These are phyloP conservation scores for Campylomormyrus tamandua DNA, from an alignment of 2,113 vertebrate genomes.

Conservation along the genomic window DNA sequence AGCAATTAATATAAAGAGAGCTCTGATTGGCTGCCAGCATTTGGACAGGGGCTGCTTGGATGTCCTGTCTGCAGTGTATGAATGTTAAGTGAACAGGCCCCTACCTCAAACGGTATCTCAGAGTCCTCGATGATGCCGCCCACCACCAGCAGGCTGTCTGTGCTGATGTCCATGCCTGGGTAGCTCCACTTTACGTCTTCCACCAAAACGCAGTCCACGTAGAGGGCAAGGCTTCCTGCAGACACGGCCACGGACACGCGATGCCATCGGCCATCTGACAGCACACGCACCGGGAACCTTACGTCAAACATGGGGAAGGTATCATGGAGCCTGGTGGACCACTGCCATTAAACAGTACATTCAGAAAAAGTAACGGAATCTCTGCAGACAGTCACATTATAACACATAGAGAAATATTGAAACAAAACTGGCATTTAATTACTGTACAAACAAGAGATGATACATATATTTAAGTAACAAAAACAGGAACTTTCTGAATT, in stretches of 20 bases:
- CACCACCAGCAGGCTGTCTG: constrained; percentile 60
- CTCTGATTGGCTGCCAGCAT: not conserved
- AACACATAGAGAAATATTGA: not conserved
- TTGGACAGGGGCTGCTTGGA: not conserved
- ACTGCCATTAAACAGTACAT: not conserved
- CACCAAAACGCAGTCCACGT: constrained; percentile 67
- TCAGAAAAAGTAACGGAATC: not conserved
- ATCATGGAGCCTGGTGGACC: not conserved
- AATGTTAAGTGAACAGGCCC: not conserved
- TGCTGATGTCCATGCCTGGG: constrained; percentile 60
- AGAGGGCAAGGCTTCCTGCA: constrained; percentile 54
- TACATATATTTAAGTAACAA: not conserved
- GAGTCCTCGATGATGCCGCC: constrained; percentile 65
- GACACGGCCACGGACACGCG: constrained; percentile 61
- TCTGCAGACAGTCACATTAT: not conserved
- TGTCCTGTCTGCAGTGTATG: not conserved
- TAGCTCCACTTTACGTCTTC: constrained; percentile 68
- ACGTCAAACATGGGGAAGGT: not conserved
- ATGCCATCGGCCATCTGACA: constrained; percentile 65
- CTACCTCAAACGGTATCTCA: constrained; percentile 70
- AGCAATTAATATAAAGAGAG: not conserved
- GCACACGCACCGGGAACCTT: constrained; percentile 60
- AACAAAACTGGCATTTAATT: not conserved
- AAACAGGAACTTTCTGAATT: not conserved
- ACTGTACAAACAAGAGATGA: not conserved